Percentiles rank a stretch among this genome's conserved stretches.
These are phyloP conservation scores for Boulengeromyrus knoepffleri DNA, from an alignment of 2,113 vertebrate species.

Conservation along the genomic window DNA sequence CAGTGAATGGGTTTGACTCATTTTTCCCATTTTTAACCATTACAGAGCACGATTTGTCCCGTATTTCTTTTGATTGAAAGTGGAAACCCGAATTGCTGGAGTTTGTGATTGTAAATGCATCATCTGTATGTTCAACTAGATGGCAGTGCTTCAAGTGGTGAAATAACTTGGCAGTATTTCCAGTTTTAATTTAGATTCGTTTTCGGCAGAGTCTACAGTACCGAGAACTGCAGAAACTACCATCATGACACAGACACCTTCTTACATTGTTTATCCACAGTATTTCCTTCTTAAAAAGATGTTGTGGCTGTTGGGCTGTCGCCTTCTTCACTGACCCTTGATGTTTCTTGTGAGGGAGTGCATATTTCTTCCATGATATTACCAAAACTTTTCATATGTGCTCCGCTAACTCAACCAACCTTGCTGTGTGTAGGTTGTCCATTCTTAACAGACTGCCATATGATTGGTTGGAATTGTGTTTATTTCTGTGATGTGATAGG, in stretches of 20 bases:
- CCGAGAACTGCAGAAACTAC: background rate
- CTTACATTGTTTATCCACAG: background rate
- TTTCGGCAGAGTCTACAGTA: background rate
- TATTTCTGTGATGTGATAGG: background rate
- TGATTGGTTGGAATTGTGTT: background rate
- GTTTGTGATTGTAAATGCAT: background rate
- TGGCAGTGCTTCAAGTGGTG: background rate
- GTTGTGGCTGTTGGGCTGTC: background rate
- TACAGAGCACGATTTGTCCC: background rate
- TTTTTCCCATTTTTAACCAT: too few relatives aligned
- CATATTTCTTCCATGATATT: background rate
- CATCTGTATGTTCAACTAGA: background rate
- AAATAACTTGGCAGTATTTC: background rate
- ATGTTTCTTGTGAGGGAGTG: background rate
- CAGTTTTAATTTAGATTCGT: background rate
- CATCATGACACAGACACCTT: background rate
- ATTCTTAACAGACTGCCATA: background rate
- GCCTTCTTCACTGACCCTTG: background rate
- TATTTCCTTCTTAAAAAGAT: background rate
- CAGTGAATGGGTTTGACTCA: too few relatives aligned
- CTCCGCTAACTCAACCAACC: background rate
- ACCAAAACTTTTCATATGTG: background rate
- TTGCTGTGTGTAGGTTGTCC: background rate
- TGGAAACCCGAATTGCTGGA: background rate
- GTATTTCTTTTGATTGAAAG: background rate